Evolutionary conservation across 2,888 invertebrate species (phyloP), one percentile per base, ranked within the genome.

Genomic region (Mythimna pallens): DNA sequence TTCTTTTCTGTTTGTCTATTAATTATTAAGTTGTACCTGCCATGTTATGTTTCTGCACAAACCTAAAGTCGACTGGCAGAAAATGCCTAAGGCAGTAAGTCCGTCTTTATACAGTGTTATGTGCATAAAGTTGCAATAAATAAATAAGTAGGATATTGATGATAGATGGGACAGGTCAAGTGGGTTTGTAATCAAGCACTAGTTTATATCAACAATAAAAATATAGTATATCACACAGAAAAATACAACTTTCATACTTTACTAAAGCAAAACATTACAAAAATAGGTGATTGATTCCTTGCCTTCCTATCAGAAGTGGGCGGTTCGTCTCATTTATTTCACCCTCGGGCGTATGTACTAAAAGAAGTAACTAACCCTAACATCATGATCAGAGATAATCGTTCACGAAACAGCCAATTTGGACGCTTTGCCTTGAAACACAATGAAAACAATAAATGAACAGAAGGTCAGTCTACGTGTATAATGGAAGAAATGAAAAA

Each of bases 351-450:
- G 20, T 71, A 57, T 17, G 22, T 62, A 75, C 43, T 71, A 12
- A 57, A 71, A 34, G 61, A 34, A 47, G 54, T 25, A 62, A 65
- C 67, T 50, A 55, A 64, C 47, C 47, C 74, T 65, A 62, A 82
- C 65, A 50, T 82, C 58, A 82, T 73, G 67, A 65, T 65, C 62
- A 34, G 40, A 82, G 68, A 83, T 79, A 80, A 80, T 80, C 69
- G 83, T 73, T 57, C 63, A 70, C 68, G 80, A 82, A 80, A 82
- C 69, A 66, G 64, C 80, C 80, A 82, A 80, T 82, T 80, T 70
- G 47, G 58, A 61, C 64, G 55, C 52, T 64, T 66, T 64, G 52
- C 22, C 25, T n/a, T 72, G 22, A 55, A 14, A 12, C 8, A 52
- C 6, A 30, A 30, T 22, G 52, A 8, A 7, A 34, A 30, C 17